phyloP scores from a whole-genome alignment of 2,113 vertebrate species.

The Dipodomys merriami region DNA sequence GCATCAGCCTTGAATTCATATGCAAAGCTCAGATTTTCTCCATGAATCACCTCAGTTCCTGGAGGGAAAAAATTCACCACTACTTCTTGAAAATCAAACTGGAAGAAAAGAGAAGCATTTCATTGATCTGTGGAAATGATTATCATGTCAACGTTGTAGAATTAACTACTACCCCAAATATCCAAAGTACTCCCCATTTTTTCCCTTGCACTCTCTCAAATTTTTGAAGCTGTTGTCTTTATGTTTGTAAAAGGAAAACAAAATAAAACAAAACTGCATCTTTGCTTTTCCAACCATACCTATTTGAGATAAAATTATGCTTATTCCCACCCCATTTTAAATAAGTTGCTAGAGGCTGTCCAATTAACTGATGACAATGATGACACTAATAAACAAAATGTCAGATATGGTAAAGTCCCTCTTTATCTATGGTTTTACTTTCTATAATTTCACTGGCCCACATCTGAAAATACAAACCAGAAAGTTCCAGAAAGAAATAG shows the following conservation, averaged over 20 bases:
- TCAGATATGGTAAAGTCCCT: no score
- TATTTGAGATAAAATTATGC: neutral
- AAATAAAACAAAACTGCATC: neutral
- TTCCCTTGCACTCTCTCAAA: neutral
- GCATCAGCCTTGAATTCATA: slow-evolving; percentile 84
- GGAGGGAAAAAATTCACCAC: slow-evolving; percentile 80
- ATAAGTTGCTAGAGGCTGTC: neutral
- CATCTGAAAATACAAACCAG: neutral
- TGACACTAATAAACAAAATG: neutral
- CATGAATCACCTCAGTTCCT: slow-evolving; percentile 75
- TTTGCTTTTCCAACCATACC: neutral
- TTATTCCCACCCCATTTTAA: neutral
- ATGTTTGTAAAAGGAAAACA: neutral
- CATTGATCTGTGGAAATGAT: neutral
- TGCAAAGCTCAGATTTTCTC: slow-evolving; percentile 80
- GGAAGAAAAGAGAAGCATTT: slow-evolving; percentile 54
- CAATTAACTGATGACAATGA: neutral
- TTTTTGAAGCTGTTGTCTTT: neutral
- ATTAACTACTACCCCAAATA: neutral
- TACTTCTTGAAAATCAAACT: slow-evolving; percentile 84
- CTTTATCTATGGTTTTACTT: neutral
- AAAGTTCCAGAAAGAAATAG: neutral
- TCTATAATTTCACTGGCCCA: neutral
- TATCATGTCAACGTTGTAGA: neutral
- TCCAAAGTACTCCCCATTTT: neutral